Evolutionary conservation across 1,140 invertebrate species (phyloP), one percentile per base, ranked within the genome.

Genomic region (Euglossa dilemma): DNA sequence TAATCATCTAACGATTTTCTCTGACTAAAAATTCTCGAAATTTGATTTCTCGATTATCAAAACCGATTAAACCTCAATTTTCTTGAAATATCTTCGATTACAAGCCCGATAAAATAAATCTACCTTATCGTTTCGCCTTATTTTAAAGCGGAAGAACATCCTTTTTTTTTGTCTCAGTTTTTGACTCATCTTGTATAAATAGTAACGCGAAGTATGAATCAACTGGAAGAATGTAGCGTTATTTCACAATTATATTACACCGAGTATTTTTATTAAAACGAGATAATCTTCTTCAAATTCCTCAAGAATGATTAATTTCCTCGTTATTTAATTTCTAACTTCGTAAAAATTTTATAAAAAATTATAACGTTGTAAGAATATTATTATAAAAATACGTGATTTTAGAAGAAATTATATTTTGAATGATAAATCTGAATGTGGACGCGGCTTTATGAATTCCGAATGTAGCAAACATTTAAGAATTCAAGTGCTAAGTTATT

Each of bases 371-470:
- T n/a, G n/a, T n/a, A n/a, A n/a, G n/a, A n/a, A n/a, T n/a, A n/a
- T n/a, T n/a, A n/a, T n/a, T n/a, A n/a, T n/a, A n/a, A n/a, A n/a
- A n/a, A n/a, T n/a, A n/a, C n/a, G n/a, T n/a, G n/a, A n/a, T n/a
- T n/a, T n/a, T 43, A 43, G 23, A 45, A 43, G 16, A 56, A 7
- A 25, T 7, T 8, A 23, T 36, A 16, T 50, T 50, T 3, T 23
- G 16, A 59, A 47, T 8, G 64, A 43, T 23, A 47, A 47, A 28
- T 0, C 56, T 5, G n/a, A n/a, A n/a, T 7, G 7, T n/a, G 23
- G 25, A 43, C 52, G 5, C 36, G 25, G 47, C 28, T 84, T 84
- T 66, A 79, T 84, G 74, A 80, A 54, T 86, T 43, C 45, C 64
- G 73, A 80, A 78, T 7, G 16, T 23, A 25, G 54, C 25, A 5